A percentile compares a stretch with the other conserved stretches of the same genome.
Conservation (phyloP, 2,888 invertebrate genomes). For the Vesta saturnalis region DNA sequence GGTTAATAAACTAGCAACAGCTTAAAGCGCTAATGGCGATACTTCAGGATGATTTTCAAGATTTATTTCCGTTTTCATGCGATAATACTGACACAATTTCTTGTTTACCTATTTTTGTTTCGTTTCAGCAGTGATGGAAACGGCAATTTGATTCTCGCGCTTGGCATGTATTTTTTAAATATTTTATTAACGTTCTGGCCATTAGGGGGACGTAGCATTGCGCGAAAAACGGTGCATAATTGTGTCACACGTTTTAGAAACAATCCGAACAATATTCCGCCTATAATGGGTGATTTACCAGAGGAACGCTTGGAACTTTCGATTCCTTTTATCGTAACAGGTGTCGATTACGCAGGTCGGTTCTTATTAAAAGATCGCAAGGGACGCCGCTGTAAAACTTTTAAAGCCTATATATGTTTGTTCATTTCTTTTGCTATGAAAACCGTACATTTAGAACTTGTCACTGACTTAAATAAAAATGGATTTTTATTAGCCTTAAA, state of each 20-base stretch:
- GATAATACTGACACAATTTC: too few species aligned
- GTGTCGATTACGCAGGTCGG: conserved; percentile 45
- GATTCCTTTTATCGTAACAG: conserved; percentile 28
- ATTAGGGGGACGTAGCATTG: neutral
- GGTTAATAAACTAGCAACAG: too few species aligned
- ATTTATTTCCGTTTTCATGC: too few species aligned
- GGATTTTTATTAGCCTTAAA: conserved; percentile 50
- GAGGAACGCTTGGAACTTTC: conserved; percentile 11
- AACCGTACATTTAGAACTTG: conserved; percentile 52
- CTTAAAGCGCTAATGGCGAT: too few species aligned
- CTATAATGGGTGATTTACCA: conserved; percentile 37
- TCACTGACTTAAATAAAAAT: conserved; percentile 47
- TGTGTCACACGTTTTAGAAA: conserved; percentile 26
- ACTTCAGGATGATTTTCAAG: too few species aligned
- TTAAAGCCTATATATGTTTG: too few species aligned
- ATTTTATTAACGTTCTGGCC: conserved; percentile 25
- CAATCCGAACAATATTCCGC: conserved; percentile 24
- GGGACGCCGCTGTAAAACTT: conserved; percentile 44
- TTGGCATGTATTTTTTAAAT: too few species aligned
- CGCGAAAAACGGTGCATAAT: neutral
- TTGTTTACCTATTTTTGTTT: too few species aligned
- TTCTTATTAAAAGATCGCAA: conserved; percentile 37
- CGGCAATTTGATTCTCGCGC: too few species aligned
- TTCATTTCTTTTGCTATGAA: conserved; percentile 49
- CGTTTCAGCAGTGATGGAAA: conserved; percentile 41